Base-by-base conservation (phyloP, 2,113 vertebrate species). In the Tachysurus fulvidraco region DNA sequence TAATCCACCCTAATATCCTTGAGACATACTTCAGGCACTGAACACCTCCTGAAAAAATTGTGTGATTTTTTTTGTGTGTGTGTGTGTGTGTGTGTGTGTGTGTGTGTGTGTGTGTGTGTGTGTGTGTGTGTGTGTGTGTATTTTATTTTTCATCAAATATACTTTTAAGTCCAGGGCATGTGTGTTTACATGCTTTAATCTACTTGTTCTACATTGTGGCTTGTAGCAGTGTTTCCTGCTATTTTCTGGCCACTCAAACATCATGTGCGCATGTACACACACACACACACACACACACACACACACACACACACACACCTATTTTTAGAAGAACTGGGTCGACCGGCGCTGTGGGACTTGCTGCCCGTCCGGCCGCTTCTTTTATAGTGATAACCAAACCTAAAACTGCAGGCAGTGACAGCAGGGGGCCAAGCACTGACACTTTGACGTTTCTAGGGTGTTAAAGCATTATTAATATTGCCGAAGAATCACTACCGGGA, bases 311-410 rank as follows among this genome's bases (percentile, higher is more conserved):
- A 36, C 64, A 83, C 82, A 23, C 28, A 57, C 11, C 17, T 69
- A 55, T 84, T 84, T 71, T 71, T 9, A 64, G 82, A 78, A 86
- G 84, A 88, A 79, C 81, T 81, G 44, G 77, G 80, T 82, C 80
- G 23, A 64, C 80, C 41, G 59, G 41, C 14, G 59, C 80, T 82
- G 57, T 64, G 80, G 80, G 80, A 82, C 80, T 64, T 46, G 0
- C 57, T 82, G 80, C 50, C 57, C 4, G 25, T 82, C 80, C 41
- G 41, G 80, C 28, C 25, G 23, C 59, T 82, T 64, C 80, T 82
- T 64, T 64, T 28, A 25, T 62, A 62, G 36, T 30, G 78, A 82
- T 64, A 82, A 50, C 57, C 80, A 82, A 82, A 82, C 12, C 80
- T 64, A 80, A 59, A 80, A 80, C 2, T 41, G 19, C 30, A 60